phyloP scores from a whole-genome alignment of 2,797 vertebrate genomes.

The Enteromius treurensis region DNA sequence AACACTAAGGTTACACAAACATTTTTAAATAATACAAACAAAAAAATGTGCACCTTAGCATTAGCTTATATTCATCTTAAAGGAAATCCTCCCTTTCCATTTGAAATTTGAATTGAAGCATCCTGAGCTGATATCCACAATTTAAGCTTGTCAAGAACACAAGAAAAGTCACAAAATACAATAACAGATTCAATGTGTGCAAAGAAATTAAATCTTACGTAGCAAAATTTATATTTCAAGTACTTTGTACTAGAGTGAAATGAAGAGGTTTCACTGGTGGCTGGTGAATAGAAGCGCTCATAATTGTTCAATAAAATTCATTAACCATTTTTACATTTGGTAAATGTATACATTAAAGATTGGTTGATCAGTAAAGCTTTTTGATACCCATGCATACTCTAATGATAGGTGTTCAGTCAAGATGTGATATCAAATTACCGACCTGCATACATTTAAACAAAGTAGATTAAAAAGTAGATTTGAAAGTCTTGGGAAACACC shows the following conservation, averaged over 20 bases:
- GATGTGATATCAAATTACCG: neutral
- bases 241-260: constrained; percentile 1
- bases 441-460: neutral
- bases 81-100: neutral
- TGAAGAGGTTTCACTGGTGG: neutral
- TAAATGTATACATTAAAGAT: neutral
- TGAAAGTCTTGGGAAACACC: neutral
- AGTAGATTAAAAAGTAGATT: neutral
- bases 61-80: neutral
- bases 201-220: neutral
- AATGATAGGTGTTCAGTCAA: neutral
- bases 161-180: neutral
- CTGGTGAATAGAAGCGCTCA: neutral
- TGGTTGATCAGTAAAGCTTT: neutral
- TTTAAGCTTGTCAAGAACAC: neutral
- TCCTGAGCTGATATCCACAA: neutral
- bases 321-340: neutral
- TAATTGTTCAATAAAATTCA: neutral
- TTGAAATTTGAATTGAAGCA: neutral
- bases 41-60: neutral
- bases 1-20: neutral
- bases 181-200: neutral
- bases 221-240: neutral
- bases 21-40: neutral
- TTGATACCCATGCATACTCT: neutral